These are phyloP conservation scores for Cinclus mexicanus DNA, from an alignment of 2,113 vertebrate species.

Conservation along the genomic window DNA sequence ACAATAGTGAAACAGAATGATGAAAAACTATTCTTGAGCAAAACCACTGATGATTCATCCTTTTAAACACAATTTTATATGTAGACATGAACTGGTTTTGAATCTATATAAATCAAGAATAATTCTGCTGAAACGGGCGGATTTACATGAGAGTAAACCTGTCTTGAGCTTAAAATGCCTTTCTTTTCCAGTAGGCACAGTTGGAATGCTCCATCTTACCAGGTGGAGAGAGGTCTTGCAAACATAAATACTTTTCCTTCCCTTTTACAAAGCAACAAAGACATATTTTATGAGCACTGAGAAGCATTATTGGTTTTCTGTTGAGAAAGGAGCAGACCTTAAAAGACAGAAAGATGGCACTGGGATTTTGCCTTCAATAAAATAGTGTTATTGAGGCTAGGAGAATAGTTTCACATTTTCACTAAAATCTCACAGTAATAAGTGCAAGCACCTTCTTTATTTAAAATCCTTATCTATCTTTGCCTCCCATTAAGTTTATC, in stretches of 20 bases:
- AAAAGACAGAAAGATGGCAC: neutral
- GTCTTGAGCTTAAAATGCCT: neutral
- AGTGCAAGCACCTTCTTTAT: neutral
- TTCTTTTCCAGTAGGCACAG: neutral
- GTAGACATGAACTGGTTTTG: neutral
- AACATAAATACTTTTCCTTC: neutral
- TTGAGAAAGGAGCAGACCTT: neutral
- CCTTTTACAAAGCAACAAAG: neutral
- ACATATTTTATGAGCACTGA: neutral
- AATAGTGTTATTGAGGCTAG: neutral
- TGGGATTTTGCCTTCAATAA: neutral
- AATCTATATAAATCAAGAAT: neutral
- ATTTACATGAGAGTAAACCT: neutral
- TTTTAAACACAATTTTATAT: neutral
- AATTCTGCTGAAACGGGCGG: neutral
- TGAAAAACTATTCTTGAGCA: neutral
- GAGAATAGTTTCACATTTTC: neutral
- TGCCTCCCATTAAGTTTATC: neutral
- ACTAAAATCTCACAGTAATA: neutral
- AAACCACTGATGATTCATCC: neutral
- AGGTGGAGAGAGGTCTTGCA: neutral
- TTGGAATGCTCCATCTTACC: neutral
- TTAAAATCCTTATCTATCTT: neutral
- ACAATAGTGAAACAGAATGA: neutral
- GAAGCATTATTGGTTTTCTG: neutral